Evolutionary conservation across 2,113 vertebrate genomes (phyloP), one percentile per base, ranked within the genome.

Genomic region (Mugil cephalus): DNA sequence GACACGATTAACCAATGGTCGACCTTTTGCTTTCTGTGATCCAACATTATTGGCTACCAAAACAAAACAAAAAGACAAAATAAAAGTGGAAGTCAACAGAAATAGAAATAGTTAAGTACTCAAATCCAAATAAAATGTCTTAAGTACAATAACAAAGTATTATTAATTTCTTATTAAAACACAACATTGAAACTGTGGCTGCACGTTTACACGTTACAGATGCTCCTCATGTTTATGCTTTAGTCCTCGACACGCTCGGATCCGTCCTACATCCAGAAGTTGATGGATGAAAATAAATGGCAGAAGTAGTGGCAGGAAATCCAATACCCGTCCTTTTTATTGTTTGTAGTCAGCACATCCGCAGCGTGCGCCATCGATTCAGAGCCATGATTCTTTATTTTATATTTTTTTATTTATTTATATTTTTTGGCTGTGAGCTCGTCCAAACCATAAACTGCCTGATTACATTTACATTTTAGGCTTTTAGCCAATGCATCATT

Each of bases 321-420:
- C 8, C 66, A 47, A 64, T 73, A 66, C 48, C 0, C 0, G n/a
- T 42, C 53, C 38, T 14, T 69, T 30, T 43, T 75, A 10, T 70
- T 45, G 64, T 79, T 55, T 21, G n/a, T 10, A 67, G 79, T 85
- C 84, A 64, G 84, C 87, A 76, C 15, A 71, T 69, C 15, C 65
- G 3, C 18, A 1, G 45, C 24, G 7, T 17, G 0, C 13, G 11
- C 19, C 3, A 85, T 80, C 10, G 74, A 80, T 78, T 30, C 4
- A 30, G 34, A 30, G 54, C 4, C 4, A 17, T 2, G 24, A 34
- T 36, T 75, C 55, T 47, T 53, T 19, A 21, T 42, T n/a, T n/a
- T n/a, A n/a, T n/a, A n/a, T n/a, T n/a, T n/a, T n/a, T n/a, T n/a
- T n/a, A n/a, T n/a, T n/a, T n/a, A n/a, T n/a, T n/a, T n/a, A n/a